These are phyloP conservation scores for Melinopterus prodromus DNA, from an alignment of 2,888 invertebrate species.

Conservation along the genomic window DNA sequence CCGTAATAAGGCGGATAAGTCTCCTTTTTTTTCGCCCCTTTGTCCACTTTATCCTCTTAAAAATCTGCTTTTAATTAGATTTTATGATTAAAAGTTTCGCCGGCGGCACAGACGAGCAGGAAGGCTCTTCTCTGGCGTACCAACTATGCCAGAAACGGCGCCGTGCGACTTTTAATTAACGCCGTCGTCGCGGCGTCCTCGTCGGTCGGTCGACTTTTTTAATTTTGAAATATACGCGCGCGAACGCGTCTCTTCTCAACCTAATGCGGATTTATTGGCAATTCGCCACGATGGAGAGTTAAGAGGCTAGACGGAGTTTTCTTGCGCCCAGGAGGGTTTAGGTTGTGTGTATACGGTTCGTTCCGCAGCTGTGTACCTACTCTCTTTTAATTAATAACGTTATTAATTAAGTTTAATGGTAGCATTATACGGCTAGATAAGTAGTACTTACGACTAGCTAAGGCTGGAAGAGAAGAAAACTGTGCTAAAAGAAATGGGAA, in stretches of 20 bases:
- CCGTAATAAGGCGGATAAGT: constrained; percentile 17
- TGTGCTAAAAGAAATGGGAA: too few species aligned
- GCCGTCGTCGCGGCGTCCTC: background rate
- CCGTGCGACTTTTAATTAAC: constrained; percentile 26
- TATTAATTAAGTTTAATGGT: background rate
- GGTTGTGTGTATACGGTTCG: background rate
- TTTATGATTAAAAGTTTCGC: constrained; percentile 30
- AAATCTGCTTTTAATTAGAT: constrained; percentile 28
- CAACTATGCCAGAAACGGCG: background rate
- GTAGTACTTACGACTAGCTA: background rate
- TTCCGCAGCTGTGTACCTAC: background rate
- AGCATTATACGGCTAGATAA: background rate
- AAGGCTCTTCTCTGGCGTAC: constrained; percentile 10
- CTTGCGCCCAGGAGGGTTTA: background rate
- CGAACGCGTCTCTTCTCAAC: constrained; percentile 11
- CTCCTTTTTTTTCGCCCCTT: background rate
- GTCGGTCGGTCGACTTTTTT: constrained; percentile 18
- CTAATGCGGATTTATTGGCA: constrained; percentile 18
- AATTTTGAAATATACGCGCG: constrained; percentile 28
- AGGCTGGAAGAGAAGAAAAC: too few species aligned
- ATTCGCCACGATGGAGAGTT: background rate
- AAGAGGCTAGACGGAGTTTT: background rate
- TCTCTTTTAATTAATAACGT: background rate
- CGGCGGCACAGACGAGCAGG: background rate
- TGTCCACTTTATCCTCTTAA: background rate